Conservation (phyloP, 2,113 vertebrate species). For the Cyprinodon tularosa region DNA sequence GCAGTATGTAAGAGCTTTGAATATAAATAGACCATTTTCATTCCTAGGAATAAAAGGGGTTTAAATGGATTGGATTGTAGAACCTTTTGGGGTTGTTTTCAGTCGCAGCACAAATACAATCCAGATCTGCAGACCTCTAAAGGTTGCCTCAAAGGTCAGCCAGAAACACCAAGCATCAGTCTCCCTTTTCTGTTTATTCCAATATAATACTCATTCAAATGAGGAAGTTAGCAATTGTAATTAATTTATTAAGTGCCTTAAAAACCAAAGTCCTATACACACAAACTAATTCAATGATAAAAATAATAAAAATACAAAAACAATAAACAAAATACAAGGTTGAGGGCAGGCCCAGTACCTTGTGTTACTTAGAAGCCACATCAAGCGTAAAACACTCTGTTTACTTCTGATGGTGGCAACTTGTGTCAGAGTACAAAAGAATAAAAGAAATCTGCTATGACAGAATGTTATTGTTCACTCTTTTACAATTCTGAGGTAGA, state of each 20-base stretch:
- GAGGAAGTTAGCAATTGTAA: too few relatives aligned
- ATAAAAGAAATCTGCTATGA: too few relatives aligned
- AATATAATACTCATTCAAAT: background rate
- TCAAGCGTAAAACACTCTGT: too few relatives aligned
- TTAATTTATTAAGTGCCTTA: too few relatives aligned
- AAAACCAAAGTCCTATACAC: too few relatives aligned
- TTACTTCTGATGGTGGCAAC: too few relatives aligned
- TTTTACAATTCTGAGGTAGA: too few relatives aligned
- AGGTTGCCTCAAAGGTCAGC: background rate
- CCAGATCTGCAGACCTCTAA: background rate
- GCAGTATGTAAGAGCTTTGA: slow-evolving; percentile 33
- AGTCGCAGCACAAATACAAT: background rate
- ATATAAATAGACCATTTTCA: slow-evolving; percentile 21
- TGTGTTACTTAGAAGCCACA: background rate
- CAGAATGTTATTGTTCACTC: background rate
- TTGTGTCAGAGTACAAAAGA: too few relatives aligned
- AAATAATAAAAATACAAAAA: too few relatives aligned
- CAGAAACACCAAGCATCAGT: background rate
- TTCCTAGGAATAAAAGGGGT: background rate
- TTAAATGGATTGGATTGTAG: slow-evolving; percentile 10
- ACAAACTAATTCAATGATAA: too few relatives aligned
- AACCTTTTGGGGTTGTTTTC: background rate
- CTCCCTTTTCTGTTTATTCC: background rate
- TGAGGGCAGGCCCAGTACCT: too few relatives aligned
- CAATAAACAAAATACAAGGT: too few relatives aligned